Evolutionary conservation across 2,888 invertebrate species (phyloP).

Genomic region (Apomyelois bistriatella): DNA sequence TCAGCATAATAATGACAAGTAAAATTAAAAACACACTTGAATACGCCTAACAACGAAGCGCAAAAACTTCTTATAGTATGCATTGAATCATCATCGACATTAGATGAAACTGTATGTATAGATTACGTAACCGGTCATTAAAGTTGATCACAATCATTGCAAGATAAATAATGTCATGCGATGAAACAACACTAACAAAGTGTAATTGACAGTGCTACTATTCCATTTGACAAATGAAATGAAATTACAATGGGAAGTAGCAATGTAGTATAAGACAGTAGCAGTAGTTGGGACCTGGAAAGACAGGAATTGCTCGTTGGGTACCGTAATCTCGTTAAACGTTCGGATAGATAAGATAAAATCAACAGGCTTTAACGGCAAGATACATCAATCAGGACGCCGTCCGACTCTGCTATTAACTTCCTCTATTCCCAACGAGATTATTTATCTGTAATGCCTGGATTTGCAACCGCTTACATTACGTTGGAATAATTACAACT

Average conservation of each 20-base stretch:
- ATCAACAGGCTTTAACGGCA: slow-evolving; percentile 57
- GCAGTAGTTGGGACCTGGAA: slow-evolving; percentile 32
- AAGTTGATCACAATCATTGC: slow-evolving; percentile 42
- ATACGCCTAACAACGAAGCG: background rate
- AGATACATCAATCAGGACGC: slow-evolving; percentile 66
- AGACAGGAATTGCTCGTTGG: slow-evolving; percentile 48
- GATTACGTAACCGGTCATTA: slow-evolving; percentile 63
- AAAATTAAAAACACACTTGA: background rate
- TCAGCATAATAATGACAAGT: background rate
- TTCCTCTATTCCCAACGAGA: slow-evolving; percentile 40
- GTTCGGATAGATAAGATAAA: slow-evolving; percentile 59
- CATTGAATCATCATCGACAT: slow-evolving; percentile 54
- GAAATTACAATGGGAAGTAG: slow-evolving; percentile 11
- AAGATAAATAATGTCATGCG: slow-evolving; percentile 32
- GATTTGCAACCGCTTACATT: background rate
- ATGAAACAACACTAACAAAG: slow-evolving; percentile 27
- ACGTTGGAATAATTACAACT: background rate
- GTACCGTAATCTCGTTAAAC: slow-evolving; percentile 70
- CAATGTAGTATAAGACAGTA: background rate
- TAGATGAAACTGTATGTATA: slow-evolving; percentile 46
- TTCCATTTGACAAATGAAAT: slow-evolving; percentile 12
- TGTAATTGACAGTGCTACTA: slow-evolving; percentile 21
- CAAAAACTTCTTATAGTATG: slow-evolving; percentile 35
- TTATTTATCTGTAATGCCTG: slow-evolving; percentile 11
- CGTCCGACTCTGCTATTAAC: slow-evolving; percentile 37